phyloP scores from a whole-genome alignment of 2,797 vertebrate genomes.

The Poeciliopsis turneri region DNA sequence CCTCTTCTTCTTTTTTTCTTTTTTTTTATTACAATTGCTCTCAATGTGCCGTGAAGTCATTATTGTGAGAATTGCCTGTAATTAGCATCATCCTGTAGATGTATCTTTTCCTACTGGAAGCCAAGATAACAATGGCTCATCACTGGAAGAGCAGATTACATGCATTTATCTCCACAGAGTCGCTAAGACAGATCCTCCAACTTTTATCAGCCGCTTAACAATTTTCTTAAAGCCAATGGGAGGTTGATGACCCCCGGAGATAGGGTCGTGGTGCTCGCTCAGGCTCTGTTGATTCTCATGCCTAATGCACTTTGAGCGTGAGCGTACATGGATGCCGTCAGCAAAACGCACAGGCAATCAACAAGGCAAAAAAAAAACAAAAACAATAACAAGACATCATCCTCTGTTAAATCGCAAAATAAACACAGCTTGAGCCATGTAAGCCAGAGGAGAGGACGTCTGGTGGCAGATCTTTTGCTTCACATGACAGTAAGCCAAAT shows the following conservation, averaged over 20 bases:
- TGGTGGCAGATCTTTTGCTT: slow-evolving; percentile 10
- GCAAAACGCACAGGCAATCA: slow-evolving; percentile 13
- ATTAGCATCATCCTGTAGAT: slow-evolving; percentile 43
- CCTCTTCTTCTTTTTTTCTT: no score
- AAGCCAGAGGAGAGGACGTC: slow-evolving; percentile 34
- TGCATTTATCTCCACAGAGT: slow-evolving; percentile 39
- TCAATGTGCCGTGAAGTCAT: slow-evolving; percentile 36
- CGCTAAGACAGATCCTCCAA: slow-evolving; percentile 7
- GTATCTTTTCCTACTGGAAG: slow-evolving; percentile 17
- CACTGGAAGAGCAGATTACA: slow-evolving; percentile 26
- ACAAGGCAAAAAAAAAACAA: background rate
- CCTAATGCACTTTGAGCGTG: background rate
- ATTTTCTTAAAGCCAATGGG: slow-evolving; percentile 17
- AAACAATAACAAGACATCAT: background rate
- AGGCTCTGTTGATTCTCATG: slow-evolving; percentile 8
- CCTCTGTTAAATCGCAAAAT: slow-evolving; percentile 4
- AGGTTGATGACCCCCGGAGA: slow-evolving; percentile 30
- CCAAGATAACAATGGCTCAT: slow-evolving; percentile 36
- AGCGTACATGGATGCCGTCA: slow-evolving; percentile 3
- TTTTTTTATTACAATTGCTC: background rate
- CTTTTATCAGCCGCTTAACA: slow-evolving; percentile 16
- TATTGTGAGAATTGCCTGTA: slow-evolving; percentile 48
- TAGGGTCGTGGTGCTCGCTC: slow-evolving; percentile 11
- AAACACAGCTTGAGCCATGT: slow-evolving; percentile 17
- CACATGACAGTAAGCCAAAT: slow-evolving; percentile 17